Evolutionary conservation across 2,113 vertebrate species (phyloP).

Genomic region (Dipodomys stephensi): DNA sequence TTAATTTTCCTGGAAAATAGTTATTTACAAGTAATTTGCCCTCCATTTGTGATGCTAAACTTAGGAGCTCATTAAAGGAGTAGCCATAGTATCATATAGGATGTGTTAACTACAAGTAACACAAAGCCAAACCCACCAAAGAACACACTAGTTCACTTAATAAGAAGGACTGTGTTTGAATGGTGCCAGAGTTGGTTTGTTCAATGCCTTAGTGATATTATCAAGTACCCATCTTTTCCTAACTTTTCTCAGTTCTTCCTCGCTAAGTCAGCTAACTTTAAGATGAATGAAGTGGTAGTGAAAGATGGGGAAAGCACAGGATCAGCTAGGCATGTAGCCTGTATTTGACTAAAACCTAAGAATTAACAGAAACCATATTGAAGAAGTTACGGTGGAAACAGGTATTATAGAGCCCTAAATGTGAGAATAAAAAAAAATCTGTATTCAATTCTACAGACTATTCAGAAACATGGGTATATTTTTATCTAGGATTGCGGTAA

Average conservation of each 20-base stretch:
- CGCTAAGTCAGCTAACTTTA: neutral
- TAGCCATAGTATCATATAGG: neutral
- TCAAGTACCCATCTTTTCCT: neutral
- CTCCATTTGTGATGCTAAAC: neutral
- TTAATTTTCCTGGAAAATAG: constrained; percentile 8
- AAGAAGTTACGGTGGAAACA: neutral
- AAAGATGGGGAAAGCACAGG: neutral
- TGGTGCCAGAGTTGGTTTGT: neutral
- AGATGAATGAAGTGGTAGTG: neutral
- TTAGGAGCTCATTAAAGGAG: neutral
- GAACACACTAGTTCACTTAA: neutral
- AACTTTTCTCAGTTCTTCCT: neutral
- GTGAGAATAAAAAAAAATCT: neutral
- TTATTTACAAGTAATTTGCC: constrained; percentile 1
- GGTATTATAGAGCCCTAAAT: neutral
- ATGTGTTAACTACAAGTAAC: constrained; percentile 17
- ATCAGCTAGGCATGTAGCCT: neutral
- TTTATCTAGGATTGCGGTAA: neutral
- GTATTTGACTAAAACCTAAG: neutral
- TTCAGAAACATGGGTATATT: constrained; percentile 7
- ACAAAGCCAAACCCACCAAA: neutral
- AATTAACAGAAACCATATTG: neutral
- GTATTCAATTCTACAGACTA: neutral
- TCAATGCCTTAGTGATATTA: neutral
- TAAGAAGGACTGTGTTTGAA: neutral